These are phyloP conservation scores for Cantharis nigra DNA, from an alignment of 2,888 invertebrate genomes.

Conservation along the genomic window DNA sequence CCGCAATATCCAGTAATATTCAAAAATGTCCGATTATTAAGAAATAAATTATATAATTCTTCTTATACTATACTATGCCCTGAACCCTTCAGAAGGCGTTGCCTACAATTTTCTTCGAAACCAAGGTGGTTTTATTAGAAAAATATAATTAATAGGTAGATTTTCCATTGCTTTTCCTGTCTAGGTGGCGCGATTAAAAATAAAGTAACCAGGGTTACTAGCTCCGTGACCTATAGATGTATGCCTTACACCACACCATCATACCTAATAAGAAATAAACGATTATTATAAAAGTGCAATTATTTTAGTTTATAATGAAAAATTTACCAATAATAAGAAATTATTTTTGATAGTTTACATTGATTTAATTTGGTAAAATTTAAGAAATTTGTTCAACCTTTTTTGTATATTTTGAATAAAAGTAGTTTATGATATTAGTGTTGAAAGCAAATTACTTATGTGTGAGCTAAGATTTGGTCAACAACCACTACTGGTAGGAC, in stretches of 20 bases:
- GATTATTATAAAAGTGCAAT: neutral
- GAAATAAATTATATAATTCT: neutral
- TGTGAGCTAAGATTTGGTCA: too few relatives aligned
- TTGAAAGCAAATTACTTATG: too few relatives aligned
- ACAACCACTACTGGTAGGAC: too few relatives aligned
- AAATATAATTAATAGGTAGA: neutral
- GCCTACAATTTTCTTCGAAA: neutral
- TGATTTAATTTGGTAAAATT: neutral
- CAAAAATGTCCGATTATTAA: neutral
- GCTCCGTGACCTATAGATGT: neutral
- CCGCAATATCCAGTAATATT: neutral
- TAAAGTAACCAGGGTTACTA: neutral
- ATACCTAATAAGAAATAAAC: neutral
- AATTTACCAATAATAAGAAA: too few relatives aligned
- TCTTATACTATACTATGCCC: too few relatives aligned
- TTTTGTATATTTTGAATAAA: too few relatives aligned
- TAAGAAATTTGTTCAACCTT: too few relatives aligned
- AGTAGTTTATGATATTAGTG: too few relatives aligned
- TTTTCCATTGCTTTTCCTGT: neutral
- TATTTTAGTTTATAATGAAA: too few relatives aligned
- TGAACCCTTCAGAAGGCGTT: neutral
- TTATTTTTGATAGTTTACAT: neutral
- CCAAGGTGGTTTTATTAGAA: neutral
- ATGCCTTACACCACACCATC: neutral
- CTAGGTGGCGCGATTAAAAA: neutral